Conservation (phyloP, 2,888 invertebrate species). For the Epistrophe eligans region DNA sequence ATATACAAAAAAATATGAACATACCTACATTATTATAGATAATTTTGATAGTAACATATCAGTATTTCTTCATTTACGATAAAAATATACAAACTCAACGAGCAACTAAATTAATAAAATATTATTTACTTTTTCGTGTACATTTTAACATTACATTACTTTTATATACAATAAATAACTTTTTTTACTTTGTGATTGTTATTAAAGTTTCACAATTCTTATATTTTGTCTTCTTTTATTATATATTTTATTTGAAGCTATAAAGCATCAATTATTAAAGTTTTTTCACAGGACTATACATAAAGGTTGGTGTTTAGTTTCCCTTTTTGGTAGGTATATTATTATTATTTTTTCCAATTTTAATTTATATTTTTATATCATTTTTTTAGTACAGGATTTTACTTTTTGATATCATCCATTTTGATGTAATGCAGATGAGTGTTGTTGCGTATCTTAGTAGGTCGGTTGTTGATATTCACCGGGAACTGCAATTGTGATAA, state of each 20-base stretch:
- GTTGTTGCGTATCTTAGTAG: slow-evolving; percentile 78
- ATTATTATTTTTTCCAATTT: slow-evolving; percentile 36
- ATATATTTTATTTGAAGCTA: slow-evolving; percentile 23
- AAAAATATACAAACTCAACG: slow-evolving; percentile 66
- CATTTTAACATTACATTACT: slow-evolving; percentile 43
- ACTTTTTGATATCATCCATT: slow-evolving; percentile 13
- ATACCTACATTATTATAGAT: not conserved
- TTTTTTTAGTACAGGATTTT: slow-evolving; percentile 29
- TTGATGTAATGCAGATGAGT: not conserved
- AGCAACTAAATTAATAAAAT: slow-evolving; percentile 40
- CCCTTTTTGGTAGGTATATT: slow-evolving; percentile 22
- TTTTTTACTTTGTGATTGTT: slow-evolving; percentile 41
- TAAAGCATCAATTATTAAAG: slow-evolving; percentile 13
- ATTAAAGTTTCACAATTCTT: slow-evolving; percentile 20
- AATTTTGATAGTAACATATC: not conserved
- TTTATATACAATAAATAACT: slow-evolving; percentile 66
- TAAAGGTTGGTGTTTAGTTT: slow-evolving; percentile 2
- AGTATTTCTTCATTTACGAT: not conserved
- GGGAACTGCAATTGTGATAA: slow-evolving; percentile 41
- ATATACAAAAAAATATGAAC: not conserved
- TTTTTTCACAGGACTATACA: slow-evolving; percentile 45
- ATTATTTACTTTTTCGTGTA: slow-evolving; percentile 30
- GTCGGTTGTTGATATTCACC: slow-evolving; percentile 82
- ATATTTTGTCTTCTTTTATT: not conserved
- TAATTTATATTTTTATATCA: not conserved